Evolutionary conservation across 2,113 vertebrate genomes (phyloP), one percentile per base, ranked within the genome.

Genomic region (Melospiza georgiana): DNA sequence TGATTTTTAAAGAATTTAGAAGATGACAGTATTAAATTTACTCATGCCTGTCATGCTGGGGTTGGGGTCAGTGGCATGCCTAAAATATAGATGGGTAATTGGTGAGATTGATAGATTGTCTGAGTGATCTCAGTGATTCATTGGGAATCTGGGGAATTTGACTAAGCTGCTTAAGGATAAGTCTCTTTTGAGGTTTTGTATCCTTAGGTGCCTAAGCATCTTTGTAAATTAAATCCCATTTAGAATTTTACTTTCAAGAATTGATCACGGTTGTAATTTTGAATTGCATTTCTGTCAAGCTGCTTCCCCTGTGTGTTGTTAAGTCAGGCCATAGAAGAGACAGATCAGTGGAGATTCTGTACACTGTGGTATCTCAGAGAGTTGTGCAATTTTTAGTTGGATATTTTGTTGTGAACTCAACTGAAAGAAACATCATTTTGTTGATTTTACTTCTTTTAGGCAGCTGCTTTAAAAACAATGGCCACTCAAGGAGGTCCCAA

Each of bases 401-500:
- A 91, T 43, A 13, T 90, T 75, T 90, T 15, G 23, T 92, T 93
- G 65, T 87, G 71, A 77, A 84, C 48, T 41, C 44, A 66, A 12
- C n/a, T 72, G 51, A 81, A 89, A 87, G 61, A 84, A 77, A 44
- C 54, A 37, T 61, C 0, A 8, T 90, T 82, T 59, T 96, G 46
- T 94, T 87, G 72, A 35, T 92, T 98, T 55, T 96, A 30, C 24
- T 89, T 89, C 44, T 49, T 97, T 69, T 97, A 99, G 99, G 99
- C 99, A 48, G 97, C 98, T 74, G 98, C 99, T 72, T 97, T 99
- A 82, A 99, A 99, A 97, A 98, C 98, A 13, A 99, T 99, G 99
- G 99, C 98, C 52, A 98, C 97, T 86, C 98, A 99, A 95, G 99
- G 99, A 91, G 99, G 99, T 43, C 99, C 99, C 72, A 99, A 97